Percentiles rank a stretch among this genome's conserved stretches.
Conservation (phyloP, 2,113 vertebrate species). For the Phainopepla nitens region DNA sequence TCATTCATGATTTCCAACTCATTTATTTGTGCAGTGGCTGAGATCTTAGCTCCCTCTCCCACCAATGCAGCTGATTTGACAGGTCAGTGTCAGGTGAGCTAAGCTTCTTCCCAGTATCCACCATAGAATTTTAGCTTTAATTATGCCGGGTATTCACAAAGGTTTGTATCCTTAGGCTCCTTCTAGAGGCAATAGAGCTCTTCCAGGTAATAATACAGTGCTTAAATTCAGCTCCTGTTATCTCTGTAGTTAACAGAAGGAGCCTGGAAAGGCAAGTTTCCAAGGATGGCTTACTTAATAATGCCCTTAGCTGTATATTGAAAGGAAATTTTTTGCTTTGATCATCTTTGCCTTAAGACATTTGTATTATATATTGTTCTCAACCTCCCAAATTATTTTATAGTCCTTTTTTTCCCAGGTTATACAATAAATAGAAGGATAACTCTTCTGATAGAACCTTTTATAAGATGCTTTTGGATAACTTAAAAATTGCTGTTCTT, state of each 20-base stretch:
- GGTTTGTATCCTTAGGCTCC: background rate
- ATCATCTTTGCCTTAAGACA: background rate
- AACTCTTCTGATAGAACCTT: constrained; percentile 43
- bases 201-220: background rate
- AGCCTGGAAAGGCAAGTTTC: background rate
- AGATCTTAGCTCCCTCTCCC: background rate
- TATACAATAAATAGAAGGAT: constrained; percentile 65
- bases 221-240: background rate
- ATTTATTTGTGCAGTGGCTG: background rate
- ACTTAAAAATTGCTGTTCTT: constrained; percentile 39
- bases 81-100: background rate
- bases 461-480: constrained; percentile 63
- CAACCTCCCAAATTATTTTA: background rate
- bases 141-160: background rate
- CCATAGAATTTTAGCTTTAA: background rate
- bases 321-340: background rate
- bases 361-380: background rate
- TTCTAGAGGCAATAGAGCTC: background rate
- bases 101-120: background rate
- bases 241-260: background rate
- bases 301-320: background rate
- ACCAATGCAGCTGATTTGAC: background rate
- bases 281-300: background rate
- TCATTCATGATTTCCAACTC: background rate
- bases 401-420: constrained; percentile 41